A percentile compares a stretch with the other conserved stretches of the same genome.
These are phyloP conservation scores for Sminthurinus aureus DNA, from an alignment of 2,888 invertebrate species.

Conservation along the genomic window DNA sequence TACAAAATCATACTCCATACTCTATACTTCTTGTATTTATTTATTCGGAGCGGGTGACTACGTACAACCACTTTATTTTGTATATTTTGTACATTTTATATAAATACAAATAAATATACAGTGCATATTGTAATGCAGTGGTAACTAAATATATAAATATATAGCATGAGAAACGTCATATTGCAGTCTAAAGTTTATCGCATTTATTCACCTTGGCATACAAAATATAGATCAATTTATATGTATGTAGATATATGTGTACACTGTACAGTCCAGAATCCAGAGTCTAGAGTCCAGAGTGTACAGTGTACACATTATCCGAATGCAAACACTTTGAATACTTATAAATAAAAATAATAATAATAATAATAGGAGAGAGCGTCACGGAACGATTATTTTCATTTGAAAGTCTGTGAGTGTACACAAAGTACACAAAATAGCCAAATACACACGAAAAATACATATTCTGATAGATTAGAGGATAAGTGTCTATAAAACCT, in stretches of 20 bases:
- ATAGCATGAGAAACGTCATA: conserved; percentile 30
- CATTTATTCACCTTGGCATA: conserved; percentile 33
- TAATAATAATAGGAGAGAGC: neutral
- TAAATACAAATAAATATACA: neutral
- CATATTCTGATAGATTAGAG: neutral
- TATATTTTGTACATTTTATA: neutral
- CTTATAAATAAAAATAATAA: neutral
- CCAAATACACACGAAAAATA: neutral
- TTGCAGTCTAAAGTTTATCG: conserved; percentile 39
- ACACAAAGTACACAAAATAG: too few species aligned
- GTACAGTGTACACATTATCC: neutral
- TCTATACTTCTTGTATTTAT: neutral
- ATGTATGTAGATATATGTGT: neutral
- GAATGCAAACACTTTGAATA: too few species aligned
- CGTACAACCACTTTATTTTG: neutral
- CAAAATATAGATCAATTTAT: neutral
- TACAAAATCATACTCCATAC: neutral
- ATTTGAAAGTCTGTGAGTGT: neutral
- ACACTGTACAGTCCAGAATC: too few species aligned
- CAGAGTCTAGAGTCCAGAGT: too few species aligned
- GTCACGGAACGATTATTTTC: neutral
- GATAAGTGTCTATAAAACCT: neutral
- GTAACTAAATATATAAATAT: neutral
- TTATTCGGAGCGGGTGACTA: too few species aligned
- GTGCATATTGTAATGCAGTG: neutral